Base-by-base conservation (phyloP, 1,140 invertebrate genomes). In the Caenorhabditis latens region DNA sequence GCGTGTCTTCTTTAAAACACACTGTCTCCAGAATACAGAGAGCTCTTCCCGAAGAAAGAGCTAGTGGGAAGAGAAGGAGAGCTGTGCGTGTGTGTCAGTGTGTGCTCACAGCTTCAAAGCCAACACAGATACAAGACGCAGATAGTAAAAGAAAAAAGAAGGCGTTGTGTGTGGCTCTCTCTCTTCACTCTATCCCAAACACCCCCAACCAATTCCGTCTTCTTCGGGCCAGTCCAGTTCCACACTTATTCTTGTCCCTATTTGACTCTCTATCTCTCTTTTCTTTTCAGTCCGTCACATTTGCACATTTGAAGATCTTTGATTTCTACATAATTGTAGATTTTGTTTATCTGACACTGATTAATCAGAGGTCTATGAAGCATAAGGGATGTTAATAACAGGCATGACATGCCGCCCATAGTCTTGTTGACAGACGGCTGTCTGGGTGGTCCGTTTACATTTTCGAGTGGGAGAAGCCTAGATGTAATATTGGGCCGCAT, bases 31-130 rank as follows among this genome's bases (percentile, higher is more conserved):
- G 19, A 50, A 43, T 24, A 79, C 71, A 79, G 71, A 79, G 46
- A 79, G 71, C 71, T 79, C 46, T 79, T 79, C 71, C 71, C 71
- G 40, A 53, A 53, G n/a, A 21, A 71, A 71, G 65, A 79, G 71
- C 71, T 50, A 79, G 65, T 50, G 71, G n/a, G 53, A 53, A 79
- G 71, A 42, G 42, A 46, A 42, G 9, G 40, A 19, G 40, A 13
- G 11, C 61, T 24, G 11, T 79, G 46, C 40, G 19, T 13, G 46
- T 79, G 19, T 79, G 46, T 50, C 32, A 21, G 46, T 50, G 46
- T 50, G n/a, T 71, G 42, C 65, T 46, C 71, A 79, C 71, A 24
- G 43, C 71, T 79, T 50, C 71, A 53, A n/a, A 46, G 43, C 21
- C 71, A 32, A 32, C 32, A 32, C 32, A 32, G 32, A 32, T 50